phyloP scores from a whole-genome alignment of 2,797 vertebrate species.

The Phalloptychus januarius region DNA sequence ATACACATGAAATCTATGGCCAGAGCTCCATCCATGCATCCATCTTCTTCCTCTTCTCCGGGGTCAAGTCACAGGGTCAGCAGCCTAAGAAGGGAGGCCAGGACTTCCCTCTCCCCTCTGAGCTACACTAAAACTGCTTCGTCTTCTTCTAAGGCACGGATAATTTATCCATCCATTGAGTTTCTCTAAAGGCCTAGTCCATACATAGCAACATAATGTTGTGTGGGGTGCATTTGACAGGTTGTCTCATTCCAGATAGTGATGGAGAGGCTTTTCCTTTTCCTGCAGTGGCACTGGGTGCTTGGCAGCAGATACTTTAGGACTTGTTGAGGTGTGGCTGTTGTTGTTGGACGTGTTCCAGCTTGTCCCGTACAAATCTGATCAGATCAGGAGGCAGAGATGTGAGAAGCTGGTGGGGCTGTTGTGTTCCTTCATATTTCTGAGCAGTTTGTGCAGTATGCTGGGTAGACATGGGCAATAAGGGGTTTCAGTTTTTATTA shows the following conservation, averaged over 20 bases:
- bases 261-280: neutral
- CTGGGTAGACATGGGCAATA: neutral
- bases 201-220: neutral
- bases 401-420: neutral
- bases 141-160: neutral
- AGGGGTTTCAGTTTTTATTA: neutral
- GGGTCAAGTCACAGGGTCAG: too few species aligned
- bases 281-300: neutral
- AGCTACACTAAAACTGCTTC: neutral
- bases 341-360: neutral
- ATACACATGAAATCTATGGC: too few species aligned
- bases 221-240: neutral
- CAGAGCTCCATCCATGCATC: too few species aligned
- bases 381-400: neutral
- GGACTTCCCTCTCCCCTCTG: too few species aligned
- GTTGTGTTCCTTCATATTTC: neutral
- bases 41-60: too few species aligned
- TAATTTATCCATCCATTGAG: neutral
- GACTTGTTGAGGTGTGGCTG: neutral
- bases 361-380: neutral
- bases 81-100: too few species aligned
- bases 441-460: neutral
- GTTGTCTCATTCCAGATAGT: neutral
- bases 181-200: neutral
- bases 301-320: neutral